Base-by-base conservation (phyloP, 2,113 vertebrate genomes). In the Mohoua ochrocephala region DNA sequence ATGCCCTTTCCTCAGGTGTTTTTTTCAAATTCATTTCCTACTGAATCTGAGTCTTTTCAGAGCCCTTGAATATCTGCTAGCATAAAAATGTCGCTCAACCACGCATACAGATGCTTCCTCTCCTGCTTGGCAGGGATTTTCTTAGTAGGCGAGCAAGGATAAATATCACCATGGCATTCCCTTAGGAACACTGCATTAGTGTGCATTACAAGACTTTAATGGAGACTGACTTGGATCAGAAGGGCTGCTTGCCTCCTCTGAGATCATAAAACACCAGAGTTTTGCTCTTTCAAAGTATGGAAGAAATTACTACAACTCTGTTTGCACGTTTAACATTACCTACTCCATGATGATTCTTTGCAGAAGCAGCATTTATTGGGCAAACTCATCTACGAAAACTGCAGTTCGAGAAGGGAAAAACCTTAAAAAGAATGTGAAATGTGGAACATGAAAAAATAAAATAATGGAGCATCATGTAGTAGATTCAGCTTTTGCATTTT, bases 101-200 rank as follows among this genome's bases (percentile, higher is more conserved):
- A 92, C 4, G 3, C 71, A 77, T 91, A 74, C 86, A 95, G 95
- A 96, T 93, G 94, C 83, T 56, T 93, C 54, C 56, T 95, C 64
- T 91, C 39, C 76, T 91, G 23, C 80, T 93, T 95, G 92, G 92
- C 94, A 95, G 69, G 56, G 68, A 88, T 91, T 86, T 93, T 96
- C 73, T 95, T 80, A 86, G 83, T 63, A 84, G 52, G 44, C 7
- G 0, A 75, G 73, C 64, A 26, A 95, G 64, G 69, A 94, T 95
- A 96, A 96, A 96, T 97, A 93, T 96, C 96, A 95, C 91, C 76
- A 84, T 47, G 73, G 49, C 76, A 84, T 95, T 95, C 94, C 79
- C 85, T 83, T 84, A 91, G 86, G 92, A 95, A 30, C 54, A 63
- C 15, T 59, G 52, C 91, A 77, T 80, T 92, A 94, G 45, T 1